phyloP scores from a whole-genome alignment of 2,888 invertebrate species.

The Polydrusus cervinus region DNA sequence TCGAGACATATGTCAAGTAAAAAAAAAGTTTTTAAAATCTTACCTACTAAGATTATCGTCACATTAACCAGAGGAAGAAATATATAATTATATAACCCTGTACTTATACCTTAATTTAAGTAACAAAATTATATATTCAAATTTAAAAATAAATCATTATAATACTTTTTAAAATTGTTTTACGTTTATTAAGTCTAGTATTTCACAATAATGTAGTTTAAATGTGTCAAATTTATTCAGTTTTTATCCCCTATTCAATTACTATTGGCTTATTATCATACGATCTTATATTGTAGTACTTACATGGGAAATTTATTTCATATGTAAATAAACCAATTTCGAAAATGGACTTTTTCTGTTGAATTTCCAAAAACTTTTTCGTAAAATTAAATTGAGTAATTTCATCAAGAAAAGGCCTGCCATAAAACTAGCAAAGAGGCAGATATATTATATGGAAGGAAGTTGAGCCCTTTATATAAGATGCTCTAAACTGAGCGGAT shows the following conservation, averaged over 20 bases:
- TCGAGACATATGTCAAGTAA: too few species aligned
- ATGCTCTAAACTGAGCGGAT: slow-evolving; percentile 30
- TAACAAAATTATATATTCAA: too few species aligned
- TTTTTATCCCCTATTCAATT: too few species aligned
- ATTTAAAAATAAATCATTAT: too few species aligned
- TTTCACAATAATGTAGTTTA: too few species aligned
- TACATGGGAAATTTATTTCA: background rate
- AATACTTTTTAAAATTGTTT: too few species aligned
- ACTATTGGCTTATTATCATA: background rate
- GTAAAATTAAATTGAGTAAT: slow-evolving; percentile 46
- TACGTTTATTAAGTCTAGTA: too few species aligned
- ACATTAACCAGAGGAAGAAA: too few species aligned
- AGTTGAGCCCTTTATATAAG: slow-evolving; percentile 35
- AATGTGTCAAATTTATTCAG: background rate
- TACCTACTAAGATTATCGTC: too few species aligned
- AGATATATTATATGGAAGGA: slow-evolving; percentile 31
- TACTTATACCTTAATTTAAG: too few species aligned
- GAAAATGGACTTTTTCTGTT: slow-evolving; percentile 39
- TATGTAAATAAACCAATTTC: slow-evolving; percentile 30
- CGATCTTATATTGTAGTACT: background rate
- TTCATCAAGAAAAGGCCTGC: slow-evolving; percentile 39
- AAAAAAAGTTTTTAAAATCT: too few species aligned
- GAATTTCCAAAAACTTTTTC: slow-evolving; percentile 30
- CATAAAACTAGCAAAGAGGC: slow-evolving; percentile 43
- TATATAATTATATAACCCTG: too few species aligned